Evolutionary conservation across 1,140 invertebrate genomes (phyloP).

Genomic region (Drosophila nikananu): DNA sequence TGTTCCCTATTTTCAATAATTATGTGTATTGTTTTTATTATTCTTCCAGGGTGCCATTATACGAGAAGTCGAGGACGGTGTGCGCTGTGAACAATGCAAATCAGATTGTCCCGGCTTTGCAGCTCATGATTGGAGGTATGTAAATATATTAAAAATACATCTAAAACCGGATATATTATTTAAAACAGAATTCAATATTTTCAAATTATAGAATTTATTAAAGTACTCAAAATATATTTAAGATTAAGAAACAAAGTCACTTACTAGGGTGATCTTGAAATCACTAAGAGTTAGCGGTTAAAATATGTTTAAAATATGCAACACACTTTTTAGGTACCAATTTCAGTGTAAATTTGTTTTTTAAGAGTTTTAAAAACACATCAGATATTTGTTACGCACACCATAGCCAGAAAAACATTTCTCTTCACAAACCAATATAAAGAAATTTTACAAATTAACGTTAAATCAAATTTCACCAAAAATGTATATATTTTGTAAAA

Average conservation of each 20-base stretch:
- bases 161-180: background rate
- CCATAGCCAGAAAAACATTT: background rate
- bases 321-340: background rate
- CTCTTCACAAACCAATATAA: fast-evolving
- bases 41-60: constrained; percentile 91
- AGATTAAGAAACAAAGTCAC: background rate
- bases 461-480: background rate
- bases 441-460: background rate
- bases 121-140: constrained; percentile 94
- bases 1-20: background rate
- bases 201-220: background rate
- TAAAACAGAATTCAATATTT: background rate
- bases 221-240: background rate
- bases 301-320: background rate
- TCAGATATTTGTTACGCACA: background rate
- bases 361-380: too few relatives aligned
- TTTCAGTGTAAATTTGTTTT: background rate
- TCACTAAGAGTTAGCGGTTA: background rate
- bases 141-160: background rate
- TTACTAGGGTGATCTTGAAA: background rate
- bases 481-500: too few relatives aligned
- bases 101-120: constrained; percentile 93
- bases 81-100: constrained; percentile 92
- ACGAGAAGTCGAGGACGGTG: constrained; percentile 93
- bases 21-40: constrained; percentile 3